Evolutionary conservation across 2,797 vertebrate genomes (phyloP).

Genomic region (Anomalospiza imberbis): DNA sequence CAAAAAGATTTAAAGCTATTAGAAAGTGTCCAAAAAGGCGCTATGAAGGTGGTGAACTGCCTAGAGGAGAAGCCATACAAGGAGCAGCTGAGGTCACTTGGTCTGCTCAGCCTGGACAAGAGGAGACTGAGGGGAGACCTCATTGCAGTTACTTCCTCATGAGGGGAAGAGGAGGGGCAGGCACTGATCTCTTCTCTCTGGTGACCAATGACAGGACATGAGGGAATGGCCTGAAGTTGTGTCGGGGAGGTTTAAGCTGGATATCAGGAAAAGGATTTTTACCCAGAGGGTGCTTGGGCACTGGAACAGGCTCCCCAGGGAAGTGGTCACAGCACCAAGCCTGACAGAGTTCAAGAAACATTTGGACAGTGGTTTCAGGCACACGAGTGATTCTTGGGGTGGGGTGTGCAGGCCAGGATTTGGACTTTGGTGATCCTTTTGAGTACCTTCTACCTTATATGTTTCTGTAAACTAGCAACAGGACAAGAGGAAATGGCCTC

Average conservation of each 20-base stretch:
- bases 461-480: background rate
- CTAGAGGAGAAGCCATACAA: background rate
- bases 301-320: background rate
- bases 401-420: background rate
- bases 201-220: fast-evolving
- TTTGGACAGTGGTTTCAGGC: background rate
- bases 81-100: background rate
- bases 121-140: background rate
- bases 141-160: fast-evolving
- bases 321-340: background rate
- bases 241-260: background rate
- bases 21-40: background rate
- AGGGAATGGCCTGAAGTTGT: background rate
- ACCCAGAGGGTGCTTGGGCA: fast-evolving
- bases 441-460: background rate
- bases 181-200: background rate
- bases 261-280: background rate
- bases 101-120: background rate
- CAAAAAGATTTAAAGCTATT: background rate
- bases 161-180: background rate
- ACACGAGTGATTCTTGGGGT: background rate
- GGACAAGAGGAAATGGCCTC: background rate
- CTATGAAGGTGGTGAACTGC: background rate
- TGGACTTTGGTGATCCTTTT: background rate
- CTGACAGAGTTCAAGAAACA: background rate